Conservation (phyloP, 2,113 vertebrate genomes). For the Machaerirhynchus nigripectus region DNA sequence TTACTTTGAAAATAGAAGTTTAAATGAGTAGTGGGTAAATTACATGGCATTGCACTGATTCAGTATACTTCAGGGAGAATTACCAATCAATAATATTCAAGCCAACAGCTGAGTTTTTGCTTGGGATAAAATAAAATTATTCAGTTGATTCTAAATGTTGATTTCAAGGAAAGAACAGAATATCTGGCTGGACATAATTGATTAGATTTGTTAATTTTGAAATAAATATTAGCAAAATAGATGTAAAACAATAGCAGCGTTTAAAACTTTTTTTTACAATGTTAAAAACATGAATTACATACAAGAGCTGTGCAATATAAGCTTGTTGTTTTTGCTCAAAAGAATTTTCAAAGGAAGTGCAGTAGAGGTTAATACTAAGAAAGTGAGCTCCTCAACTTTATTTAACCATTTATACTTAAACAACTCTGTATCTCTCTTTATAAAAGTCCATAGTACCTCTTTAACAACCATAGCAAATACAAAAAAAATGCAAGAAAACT, state of each 20-base stretch:
- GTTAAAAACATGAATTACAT: not conserved
- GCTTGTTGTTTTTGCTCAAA: not conserved
- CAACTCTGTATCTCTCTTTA: not conserved
- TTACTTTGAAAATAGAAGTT: not conserved
- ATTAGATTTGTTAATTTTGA: not conserved
- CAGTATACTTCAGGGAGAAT: not conserved
- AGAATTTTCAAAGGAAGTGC: not conserved
- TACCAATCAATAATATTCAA: not conserved
- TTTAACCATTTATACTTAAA: not conserved
- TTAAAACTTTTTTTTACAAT: not conserved
- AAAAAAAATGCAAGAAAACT: not conserved
- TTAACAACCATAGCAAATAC: not conserved
- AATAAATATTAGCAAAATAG: not conserved
- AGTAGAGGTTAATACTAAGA: not conserved
- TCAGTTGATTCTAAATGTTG: not conserved
- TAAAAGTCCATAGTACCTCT: not conserved
- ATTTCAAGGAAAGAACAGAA: not conserved
- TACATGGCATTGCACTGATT: not conserved
- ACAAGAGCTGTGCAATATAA: not conserved
- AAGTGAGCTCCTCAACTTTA: not conserved
- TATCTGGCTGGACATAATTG: not conserved
- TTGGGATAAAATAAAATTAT: not conserved
- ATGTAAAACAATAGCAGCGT: not conserved
- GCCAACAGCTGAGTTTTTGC: not conserved
- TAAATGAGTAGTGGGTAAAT: not conserved